Base-by-base conservation (phyloP, 2,888 invertebrate genomes). In the Eudasyphora cyanicolor region DNA sequence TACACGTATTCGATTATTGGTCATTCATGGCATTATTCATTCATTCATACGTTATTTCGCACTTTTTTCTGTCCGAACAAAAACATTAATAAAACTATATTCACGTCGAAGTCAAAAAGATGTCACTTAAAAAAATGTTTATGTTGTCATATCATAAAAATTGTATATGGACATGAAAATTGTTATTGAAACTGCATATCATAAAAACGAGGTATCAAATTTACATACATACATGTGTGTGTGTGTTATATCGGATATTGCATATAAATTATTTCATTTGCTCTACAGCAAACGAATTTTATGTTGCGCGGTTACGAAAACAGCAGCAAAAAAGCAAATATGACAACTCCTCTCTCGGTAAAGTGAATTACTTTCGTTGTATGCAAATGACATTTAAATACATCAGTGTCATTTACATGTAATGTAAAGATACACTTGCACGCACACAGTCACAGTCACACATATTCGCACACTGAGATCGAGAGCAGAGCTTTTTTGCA, bases 361-460 rank as follows among this genome's bases (percentile, higher is more conserved):
- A 64, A 64, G 35, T 38, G 64, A 35, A 27, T 35, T 49, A 60
- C 57, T 71, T 71, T 49, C 67, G 38, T 76, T 69, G 24, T 62
- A 49, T 77, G 62, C 57, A 70, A 51, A 70, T 69, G 51, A 29
- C 57, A 76, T 67, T 69, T 62, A 35, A n/a, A n/a, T n/a, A n/a
- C n/a, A n/a, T n/a, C 60, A 51, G n/a, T 64, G 75, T 19, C 76
- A 69, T 51, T 64, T 57, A 51, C 42, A 67, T 57, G 19, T 62
- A n/a, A n/a, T 42, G 6, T 21, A 60, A 29, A 19, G 12, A 10
- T 29, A 29, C 29, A 29, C 29, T 29, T 60, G 17, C 21, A 57
- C n/a, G n/a, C n/a, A n/a, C 27, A 27, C 14, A 27, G 24, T 38
- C 17, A 38, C 38, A 38, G 35, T 12, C 35, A 19, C 38, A 19